A percentile compares a stretch with the other conserved stretches of the same genome.
These are phyloP conservation scores for Triplophysa yarkandensis DNA, from an alignment of 2,797 vertebrate genomes.

Conservation along the genomic window DNA sequence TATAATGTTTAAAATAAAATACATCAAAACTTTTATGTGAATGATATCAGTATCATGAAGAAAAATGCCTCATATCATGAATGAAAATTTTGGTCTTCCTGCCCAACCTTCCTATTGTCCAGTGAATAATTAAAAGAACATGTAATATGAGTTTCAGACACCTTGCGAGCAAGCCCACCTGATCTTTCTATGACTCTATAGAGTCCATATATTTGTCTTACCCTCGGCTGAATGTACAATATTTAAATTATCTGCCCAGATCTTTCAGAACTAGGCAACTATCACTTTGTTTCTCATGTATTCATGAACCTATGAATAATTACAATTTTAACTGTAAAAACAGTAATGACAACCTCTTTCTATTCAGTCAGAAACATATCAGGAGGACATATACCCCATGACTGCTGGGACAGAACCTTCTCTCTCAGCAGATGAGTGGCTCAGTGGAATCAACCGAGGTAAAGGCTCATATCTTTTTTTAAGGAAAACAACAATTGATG, in stretches of 20 bases:
- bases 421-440: conserved; percentile 89
- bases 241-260: neutral
- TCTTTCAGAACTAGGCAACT: neutral
- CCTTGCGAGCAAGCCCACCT: neutral
- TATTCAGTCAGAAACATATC: conserved; percentile 94
- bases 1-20: too few species aligned
- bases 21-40: too few species aligned
- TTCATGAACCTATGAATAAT: neutral
- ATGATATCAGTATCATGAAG: too few species aligned
- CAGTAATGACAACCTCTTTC: conserved; percentile 37
- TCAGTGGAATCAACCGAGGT: conserved; percentile 93
- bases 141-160: neutral
- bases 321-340: neutral
- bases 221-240: neutral
- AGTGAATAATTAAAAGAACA: neutral
- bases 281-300: neutral
- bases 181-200: neutral
- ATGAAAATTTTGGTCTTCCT: too few species aligned
- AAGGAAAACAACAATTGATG: neutral
- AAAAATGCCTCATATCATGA: too few species aligned
- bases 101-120: too few species aligned
- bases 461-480: conserved; percentile 40
- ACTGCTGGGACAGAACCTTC: conserved; percentile 91
- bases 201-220: neutral
- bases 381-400: conserved; percentile 99